phyloP scores from a whole-genome alignment of 2,113 vertebrate genomes.

The Xyrauchen texanus region DNA sequence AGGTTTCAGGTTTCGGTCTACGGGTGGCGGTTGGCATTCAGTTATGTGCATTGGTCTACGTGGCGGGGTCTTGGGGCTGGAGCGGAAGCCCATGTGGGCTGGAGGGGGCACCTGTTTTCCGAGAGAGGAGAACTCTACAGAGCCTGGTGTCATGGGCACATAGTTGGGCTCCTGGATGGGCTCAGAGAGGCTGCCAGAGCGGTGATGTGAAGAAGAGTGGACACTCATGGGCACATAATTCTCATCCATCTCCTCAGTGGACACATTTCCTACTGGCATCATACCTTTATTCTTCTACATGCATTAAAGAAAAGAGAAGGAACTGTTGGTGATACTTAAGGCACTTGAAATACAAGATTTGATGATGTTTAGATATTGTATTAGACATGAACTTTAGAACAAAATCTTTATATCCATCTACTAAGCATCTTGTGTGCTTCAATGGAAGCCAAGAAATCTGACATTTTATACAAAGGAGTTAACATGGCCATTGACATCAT shows the following conservation, averaged over 20 bases:
- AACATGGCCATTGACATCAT: too few species aligned
- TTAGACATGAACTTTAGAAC: neutral
- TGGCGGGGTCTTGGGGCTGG: conserved; percentile 95
- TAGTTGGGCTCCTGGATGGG: conserved; percentile 94
- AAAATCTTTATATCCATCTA: neutral
- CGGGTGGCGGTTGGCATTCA: conserved; percentile 93
- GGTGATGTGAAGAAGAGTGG: conserved; percentile 92
- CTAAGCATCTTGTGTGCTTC: too few species aligned
- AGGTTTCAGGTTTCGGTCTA: conserved; percentile 97
- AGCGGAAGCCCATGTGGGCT: conserved; percentile 97
- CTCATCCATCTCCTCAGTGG: conserved; percentile 91
- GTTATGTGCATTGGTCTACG: conserved; percentile 83
- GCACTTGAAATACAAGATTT: neutral
- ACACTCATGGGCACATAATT: conserved; percentile 98
- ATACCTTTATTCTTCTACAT: conserved; percentile 93
- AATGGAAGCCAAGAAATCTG: too few species aligned
- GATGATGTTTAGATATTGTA: neutral
- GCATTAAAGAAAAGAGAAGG: conserved; percentile 47
- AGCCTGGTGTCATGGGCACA: conserved; percentile 96
- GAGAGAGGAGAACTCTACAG: conserved; percentile 93
- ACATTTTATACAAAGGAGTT: too few species aligned
- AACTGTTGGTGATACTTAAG: neutral
- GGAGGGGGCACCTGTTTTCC: conserved; percentile 98
- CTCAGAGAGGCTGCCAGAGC: conserved; percentile 88
- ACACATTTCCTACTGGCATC: conserved; percentile 84